These are phyloP conservation scores for Potamilus streckersoni DNA, from an alignment of 1,140 invertebrate species.

Conservation along the genomic window DNA sequence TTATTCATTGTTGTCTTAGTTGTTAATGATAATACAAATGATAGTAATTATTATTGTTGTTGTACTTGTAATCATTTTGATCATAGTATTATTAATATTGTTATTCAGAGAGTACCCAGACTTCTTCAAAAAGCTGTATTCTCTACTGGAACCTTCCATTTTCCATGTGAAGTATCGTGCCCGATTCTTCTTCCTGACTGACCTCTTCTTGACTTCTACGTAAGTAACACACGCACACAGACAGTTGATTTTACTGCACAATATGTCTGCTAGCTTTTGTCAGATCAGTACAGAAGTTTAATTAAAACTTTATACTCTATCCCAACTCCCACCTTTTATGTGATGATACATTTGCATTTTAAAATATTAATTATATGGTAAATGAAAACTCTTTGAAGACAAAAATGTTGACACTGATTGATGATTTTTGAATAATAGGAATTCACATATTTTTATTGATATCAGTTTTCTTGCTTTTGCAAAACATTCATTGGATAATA, in stretches of 20 bases:
- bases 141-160: slow-evolving; percentile 89
- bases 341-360: not conserved
- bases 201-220: slow-evolving; percentile 93
- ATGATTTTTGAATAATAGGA: no score
- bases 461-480: no score
- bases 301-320: not conserved
- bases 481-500: no score
- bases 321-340: not conserved
- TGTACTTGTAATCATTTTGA: not conserved
- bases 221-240: slow-evolving; percentile 71
- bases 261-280: not conserved
- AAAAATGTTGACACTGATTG: no score
- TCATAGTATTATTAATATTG: not conserved
- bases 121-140: slow-evolving; percentile 94
- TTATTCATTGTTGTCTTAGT: no score
- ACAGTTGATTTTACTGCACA: no score
- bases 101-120: slow-evolving; percentile 86
- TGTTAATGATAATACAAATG: no score
- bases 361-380: not conserved
- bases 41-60: no score
- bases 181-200: slow-evolving; percentile 84
- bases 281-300: not conserved
- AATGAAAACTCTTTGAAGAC: not conserved
- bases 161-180: slow-evolving; percentile 92
- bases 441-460: no score